Base-by-base conservation (phyloP, 2,113 vertebrate genomes). In the Dromaius novaehollandiae region DNA sequence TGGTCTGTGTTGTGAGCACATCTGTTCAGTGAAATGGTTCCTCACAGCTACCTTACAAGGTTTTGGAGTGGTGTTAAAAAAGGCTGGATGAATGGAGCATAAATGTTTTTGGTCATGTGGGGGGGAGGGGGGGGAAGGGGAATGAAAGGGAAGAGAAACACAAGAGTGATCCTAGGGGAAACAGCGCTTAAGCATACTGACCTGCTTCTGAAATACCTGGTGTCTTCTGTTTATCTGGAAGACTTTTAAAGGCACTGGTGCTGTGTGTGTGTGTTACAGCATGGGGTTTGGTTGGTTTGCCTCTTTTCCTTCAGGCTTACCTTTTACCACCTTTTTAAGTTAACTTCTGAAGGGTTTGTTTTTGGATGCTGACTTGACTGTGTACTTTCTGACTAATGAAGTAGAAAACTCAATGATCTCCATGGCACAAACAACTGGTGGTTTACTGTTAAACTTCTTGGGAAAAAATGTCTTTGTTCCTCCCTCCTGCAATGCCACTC, bases 301-400 rank as follows among this genome's bases (percentile, higher is more conserved):
- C 8, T 68, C 4, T 53, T 42, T 68, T 69, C 11, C 14, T 56
- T 80, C 17, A 58, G 19, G 6, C 55, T 77, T 86, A 40, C 26
- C 25, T 2, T 0, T 2, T 0, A 20, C 21, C 69, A 79, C 4
- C 4, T 82, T 48, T 48, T 48, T 48, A 48, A 48, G 46, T 60
- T 34, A 60, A 60, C 32, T 60, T 60, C 20, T 71, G 51, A 87
- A 55, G 18, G 7, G 4, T 82, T 90, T 88, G 26, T 36, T 83
- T 60, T 75, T 56, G 40, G 32, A 65, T 89, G 46, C 28, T 88
- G 58, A 53, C 36, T 77, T 91, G 66, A 68, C 63, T 82, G 13
- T 69, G 16, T 21, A 1, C 76, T 77, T 95, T 79, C 56, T 61
- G 63, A 77, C 42, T 83, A 74, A 55, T 48, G 38, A 82, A 48